A percentile compares a stretch with the other conserved stretches of the same genome.
Evolutionary conservation across 2,797 vertebrate species (phyloP).

Genomic region (Gadopsis bispinosus): DNA sequence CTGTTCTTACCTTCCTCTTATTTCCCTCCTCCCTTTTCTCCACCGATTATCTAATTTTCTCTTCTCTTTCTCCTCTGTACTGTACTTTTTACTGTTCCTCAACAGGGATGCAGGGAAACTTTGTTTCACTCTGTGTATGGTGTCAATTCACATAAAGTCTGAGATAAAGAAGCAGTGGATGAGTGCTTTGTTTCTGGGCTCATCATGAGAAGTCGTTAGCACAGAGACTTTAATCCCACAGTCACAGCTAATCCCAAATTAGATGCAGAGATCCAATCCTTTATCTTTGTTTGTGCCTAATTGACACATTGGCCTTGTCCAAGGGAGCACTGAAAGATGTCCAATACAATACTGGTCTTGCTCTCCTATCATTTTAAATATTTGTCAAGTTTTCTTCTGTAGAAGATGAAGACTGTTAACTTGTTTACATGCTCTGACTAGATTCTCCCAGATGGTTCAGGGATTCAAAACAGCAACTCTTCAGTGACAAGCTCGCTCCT

Average conservation of each 20-base stretch:
- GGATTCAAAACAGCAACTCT: slow-evolving; percentile 5
- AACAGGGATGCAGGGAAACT: not conserved
- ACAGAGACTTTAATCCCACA: slow-evolving; percentile 43
- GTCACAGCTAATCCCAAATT: slow-evolving; percentile 53
- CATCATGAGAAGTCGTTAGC: slow-evolving; percentile 19
- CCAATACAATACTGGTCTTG: not conserved
- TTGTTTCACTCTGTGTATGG: slow-evolving; percentile 19
- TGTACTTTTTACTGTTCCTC: slow-evolving; percentile 6
- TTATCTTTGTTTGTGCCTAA: slow-evolving; percentile 9
- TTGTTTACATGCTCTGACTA: not conserved
- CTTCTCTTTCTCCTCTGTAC: not conserved
- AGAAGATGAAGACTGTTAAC: not conserved
- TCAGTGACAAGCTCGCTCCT: not conserved
- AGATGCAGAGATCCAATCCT: slow-evolving; percentile 30
- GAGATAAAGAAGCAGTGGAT: not conserved
- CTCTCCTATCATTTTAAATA: not conserved
- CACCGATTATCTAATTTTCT: slow-evolving; percentile 9
- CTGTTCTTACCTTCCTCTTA: slow-evolving; percentile 16
- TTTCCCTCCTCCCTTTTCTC: not conserved
- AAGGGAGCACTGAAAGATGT: not conserved
- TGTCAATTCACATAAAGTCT: slow-evolving; percentile 8
- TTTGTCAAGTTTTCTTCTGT: not conserved
- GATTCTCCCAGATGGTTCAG: not conserved
- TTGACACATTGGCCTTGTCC: not conserved
- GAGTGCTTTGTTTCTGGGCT: slow-evolving; percentile 30